Evolutionary conservation across 2,797 vertebrate species (phyloP), one percentile per base, ranked within the genome.

Genomic region (Onychomys leucogaster): DNA sequence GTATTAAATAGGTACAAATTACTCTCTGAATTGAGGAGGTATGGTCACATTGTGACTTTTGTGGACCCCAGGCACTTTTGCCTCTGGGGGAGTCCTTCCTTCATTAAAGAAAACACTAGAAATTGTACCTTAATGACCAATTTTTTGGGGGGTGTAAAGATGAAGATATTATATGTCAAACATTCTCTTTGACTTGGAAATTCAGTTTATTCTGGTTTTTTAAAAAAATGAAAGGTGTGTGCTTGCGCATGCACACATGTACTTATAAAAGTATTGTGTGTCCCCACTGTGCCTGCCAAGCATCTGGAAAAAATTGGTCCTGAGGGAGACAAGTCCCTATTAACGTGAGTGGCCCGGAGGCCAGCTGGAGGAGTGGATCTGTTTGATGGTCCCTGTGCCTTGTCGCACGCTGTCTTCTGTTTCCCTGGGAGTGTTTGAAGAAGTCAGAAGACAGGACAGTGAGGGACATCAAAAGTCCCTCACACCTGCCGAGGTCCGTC

Each of bases 201-300:
- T 90, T 94, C 27, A 52, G 32, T 82, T 81, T 86, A 85, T 90
- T 92, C 6, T 89, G 19, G 78, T 80, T 94, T 97, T 97, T 92
- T 82, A 90, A 95, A 92, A 77, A 73, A 89, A 76, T 9, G 25
- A 67, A 61, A 73, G 27, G 57, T 8, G 75, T 76, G 27, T 77
- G 43, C 46, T 75, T 46, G 78, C 19, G 81, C 32, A 14, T 12
- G 57, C 49, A 52, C 43, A 46, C 43, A 46, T 32, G 25, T 46
- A 0, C 37, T 46, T 34, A 19, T 52, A 32, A 37, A 89, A 37
- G 73, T 16, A 6, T 11, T 5, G 32, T 57, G 43, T 43, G 52
- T 7, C 13, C 16, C n/a, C 27, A 34, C 77, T 83, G 46, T 87
- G 46, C 11, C 67, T 46, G 41, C 6, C 1, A 16, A n/a, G 75